A percentile compares a stretch with the other conserved stretches of the same genome.
Evolutionary conservation across 2,888 invertebrate genomes (phyloP).

Genomic region (Ornithoptera priamus): DNA sequence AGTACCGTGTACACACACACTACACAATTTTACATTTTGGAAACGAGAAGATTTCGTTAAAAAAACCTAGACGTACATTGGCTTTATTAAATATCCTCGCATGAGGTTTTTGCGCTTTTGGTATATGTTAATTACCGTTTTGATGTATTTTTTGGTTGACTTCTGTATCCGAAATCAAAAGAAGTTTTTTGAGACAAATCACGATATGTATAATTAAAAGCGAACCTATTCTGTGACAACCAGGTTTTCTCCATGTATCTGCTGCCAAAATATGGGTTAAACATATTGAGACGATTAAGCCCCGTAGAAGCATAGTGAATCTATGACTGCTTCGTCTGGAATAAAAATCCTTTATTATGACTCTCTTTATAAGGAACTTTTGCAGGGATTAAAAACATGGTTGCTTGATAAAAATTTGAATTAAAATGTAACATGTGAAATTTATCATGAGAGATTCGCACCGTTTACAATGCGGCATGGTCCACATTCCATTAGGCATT

Average conservation of each 20-base stretch:
- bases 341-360: slow-evolving; percentile 32
- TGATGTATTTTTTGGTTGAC: neutral
- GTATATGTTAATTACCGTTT: neutral
- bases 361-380: slow-evolving; percentile 35
- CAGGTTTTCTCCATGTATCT: slow-evolving; percentile 85
- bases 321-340: slow-evolving; percentile 11
- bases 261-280: slow-evolving; percentile 64
- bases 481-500: neutral
- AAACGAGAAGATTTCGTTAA: too few species aligned
- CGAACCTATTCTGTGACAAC: slow-evolving; percentile 89
- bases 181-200: neutral
- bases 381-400: slow-evolving; percentile 38
- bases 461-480: neutral
- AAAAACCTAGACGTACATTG: too few species aligned
- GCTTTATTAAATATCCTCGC: too few species aligned
- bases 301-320: slow-evolving; percentile 56
- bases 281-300: slow-evolving; percentile 54
- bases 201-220: neutral
- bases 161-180: too few species aligned
- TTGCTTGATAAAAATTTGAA: neutral
- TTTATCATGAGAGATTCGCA: too few species aligned
- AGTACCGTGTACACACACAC: too few species aligned
- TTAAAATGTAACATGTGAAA: neutral
- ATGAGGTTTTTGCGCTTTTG: too few species aligned
- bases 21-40: too few species aligned